Evolutionary conservation across 2,113 vertebrate genomes (phyloP), one percentile per base, ranked within the genome.

Genomic region (Acanthisitta chloris): DNA sequence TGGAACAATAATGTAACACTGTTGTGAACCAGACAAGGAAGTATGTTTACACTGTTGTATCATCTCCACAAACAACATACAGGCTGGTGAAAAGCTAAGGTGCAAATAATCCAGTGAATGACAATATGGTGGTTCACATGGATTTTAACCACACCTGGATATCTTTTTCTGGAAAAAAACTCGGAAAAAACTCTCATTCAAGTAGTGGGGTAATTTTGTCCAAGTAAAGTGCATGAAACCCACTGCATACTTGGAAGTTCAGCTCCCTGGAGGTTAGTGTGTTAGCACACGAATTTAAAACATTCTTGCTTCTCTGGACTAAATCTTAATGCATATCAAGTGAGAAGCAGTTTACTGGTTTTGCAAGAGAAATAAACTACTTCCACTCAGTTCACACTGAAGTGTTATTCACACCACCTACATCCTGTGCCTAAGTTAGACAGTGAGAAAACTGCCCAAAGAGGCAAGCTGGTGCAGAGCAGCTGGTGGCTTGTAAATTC

Each of bases 371-470:
- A 93, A 86, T 71, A 90, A 96, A 90, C 29, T 70, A 64, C 72
- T 92, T 96, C 77, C 91, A 93, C 71, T 86, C 86, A 36, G 88
- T 81, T 95, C 91, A 92, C 83, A 43, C 6, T 51, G 29, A 93
- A 86, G 94, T 81, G 95, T 78, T 92, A 71, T 93, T 96, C 80
- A 61, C 96, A 96, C 96, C 92, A 95, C 96, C 96, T 94, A 97
- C 95, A 92, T 71, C 86, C 91, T 84, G 51, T 88, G 94, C 91
- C 40, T 81, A 95, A 96, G 92, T 96, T 92, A 97, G 91, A 91
- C 33, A 62, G 95, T 52, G 94, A 95, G 86, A 95, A 89, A 92
- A 89, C 65, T 92, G 95, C 91, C 95, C 96, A 45, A 91, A 89
- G 94, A 95, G 86, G 91, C 92, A 95, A 97, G 88, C 81, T 93